Evolutionary conservation across 37 sponge, comb jelly and placozoan genomes (phyloP).

Genomic region (Oopsacas minuta): DNA sequence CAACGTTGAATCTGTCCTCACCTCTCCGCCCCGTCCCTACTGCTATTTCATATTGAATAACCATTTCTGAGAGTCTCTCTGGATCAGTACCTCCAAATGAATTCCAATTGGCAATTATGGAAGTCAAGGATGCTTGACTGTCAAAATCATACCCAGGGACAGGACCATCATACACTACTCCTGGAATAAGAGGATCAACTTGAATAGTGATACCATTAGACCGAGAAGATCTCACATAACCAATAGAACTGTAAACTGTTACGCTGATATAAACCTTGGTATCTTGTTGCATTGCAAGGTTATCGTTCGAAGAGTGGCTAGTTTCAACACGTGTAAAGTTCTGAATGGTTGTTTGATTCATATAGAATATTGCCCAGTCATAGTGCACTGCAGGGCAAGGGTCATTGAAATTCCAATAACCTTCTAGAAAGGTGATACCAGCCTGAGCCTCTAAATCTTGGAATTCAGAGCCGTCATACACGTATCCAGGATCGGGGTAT

Average conservation of each 20-base stretch:
- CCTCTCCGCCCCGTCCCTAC: conserved; percentile 33
- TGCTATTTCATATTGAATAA: conserved; percentile 50
- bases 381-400: not conserved
- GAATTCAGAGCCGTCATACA: no score
- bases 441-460: not conserved
- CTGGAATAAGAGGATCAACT: conserved; percentile 30
- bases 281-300: not conserved
- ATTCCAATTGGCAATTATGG: conserved; percentile 39
- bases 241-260: not conserved
- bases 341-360: not conserved
- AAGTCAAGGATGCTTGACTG: conserved; percentile 40
- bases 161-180: conserved; percentile 50
- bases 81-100: conserved; percentile 46
- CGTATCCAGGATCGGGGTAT: no score
- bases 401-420: not conserved
- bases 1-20: conserved; percentile 35
- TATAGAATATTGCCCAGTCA: not conserved
- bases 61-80: conserved; percentile 27
- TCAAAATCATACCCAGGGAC: conserved; percentile 39
- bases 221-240: conserved; percentile 24
- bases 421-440: not conserved
- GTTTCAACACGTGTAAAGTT: not conserved
- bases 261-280: not conserved
- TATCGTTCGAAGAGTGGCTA: not conserved
- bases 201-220: conserved; percentile 47